A percentile compares a stretch with the other conserved stretches of the same genome.
Conservation (phyloP, 2,888 invertebrate genomes). For the Patella pellucida region DNA sequence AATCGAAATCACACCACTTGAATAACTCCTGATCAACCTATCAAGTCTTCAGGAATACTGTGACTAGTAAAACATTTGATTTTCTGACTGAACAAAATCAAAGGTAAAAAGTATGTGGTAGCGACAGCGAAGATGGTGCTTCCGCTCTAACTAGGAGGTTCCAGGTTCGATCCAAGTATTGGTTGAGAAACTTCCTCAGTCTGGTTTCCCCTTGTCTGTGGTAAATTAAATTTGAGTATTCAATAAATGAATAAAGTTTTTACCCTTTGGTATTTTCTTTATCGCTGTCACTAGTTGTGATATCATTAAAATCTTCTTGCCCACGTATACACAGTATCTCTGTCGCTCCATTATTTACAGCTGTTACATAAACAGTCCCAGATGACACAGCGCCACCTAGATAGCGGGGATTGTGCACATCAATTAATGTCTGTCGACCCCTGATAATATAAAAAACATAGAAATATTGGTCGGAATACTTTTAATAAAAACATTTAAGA, state of each 20-base stretch:
- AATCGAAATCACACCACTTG: too few species aligned
- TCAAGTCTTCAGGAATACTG: too few species aligned
- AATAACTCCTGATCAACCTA: too few species aligned
- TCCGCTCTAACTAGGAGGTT: background rate
- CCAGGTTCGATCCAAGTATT: background rate
- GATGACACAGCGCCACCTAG: conserved; percentile 59
- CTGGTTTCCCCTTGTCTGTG: background rate
- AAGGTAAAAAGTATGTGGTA: too few species aligned
- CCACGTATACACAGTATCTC: conserved; percentile 65
- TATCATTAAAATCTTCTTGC: conserved; percentile 43
- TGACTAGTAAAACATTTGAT: too few species aligned
- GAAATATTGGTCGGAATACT: background rate
- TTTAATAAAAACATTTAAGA: too few species aligned
- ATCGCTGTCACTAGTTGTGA: conserved; percentile 28
- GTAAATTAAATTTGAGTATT: background rate
- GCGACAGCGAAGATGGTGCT: too few species aligned
- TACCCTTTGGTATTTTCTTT: conserved; percentile 32
- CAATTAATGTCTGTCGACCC: conserved; percentile 60
- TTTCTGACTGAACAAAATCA: too few species aligned
- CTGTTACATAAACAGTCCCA: conserved; percentile 66
- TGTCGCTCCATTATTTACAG: conserved; percentile 47
- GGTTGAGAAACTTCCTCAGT: background rate
- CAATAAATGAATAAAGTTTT: background rate
- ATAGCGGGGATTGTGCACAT: conserved; percentile 61
- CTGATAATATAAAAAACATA: conserved; percentile 29